Percentiles rank a stretch among this genome's conserved stretches.
Conservation (phyloP, 2,113 vertebrate genomes). For the Danionella cerebrum region DNA sequence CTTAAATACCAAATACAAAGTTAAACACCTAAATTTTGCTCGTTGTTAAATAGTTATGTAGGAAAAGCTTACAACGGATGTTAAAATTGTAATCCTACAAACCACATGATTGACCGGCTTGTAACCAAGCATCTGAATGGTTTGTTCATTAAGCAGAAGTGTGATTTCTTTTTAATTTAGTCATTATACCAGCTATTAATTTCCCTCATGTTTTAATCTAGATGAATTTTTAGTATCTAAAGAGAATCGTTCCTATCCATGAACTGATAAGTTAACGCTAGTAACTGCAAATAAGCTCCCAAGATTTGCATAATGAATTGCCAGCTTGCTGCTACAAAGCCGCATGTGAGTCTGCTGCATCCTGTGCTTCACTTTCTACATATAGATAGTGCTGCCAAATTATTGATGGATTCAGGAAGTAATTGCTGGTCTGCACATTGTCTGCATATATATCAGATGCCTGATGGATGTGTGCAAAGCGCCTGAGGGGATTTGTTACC, state of each 20-base stretch:
- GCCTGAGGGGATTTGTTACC: neutral
- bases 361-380: neutral
- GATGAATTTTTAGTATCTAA: no score
- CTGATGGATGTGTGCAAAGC: conserved; percentile 1
- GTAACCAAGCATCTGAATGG: no score
- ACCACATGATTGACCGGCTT: no score
- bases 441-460: conserved; percentile 14
- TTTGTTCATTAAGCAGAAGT: no score
- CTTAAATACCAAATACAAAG: no score
- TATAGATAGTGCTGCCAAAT: conserved; percentile 20
- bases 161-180: no score
- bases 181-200: no score
- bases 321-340: conserved; percentile 1
- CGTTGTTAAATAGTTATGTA: no score
- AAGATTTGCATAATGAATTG: conserved; percentile 34
- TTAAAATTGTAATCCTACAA: no score
- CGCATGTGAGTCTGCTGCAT: conserved; percentile 1
- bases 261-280: neutral
- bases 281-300: conserved; percentile 32
- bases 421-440: conserved; percentile 20
- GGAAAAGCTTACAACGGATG: no score
- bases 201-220: no score
- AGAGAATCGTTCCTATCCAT: neutral
- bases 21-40: no score
- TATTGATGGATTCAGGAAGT: conserved; percentile 23